These are phyloP conservation scores for Tenualosa thibaudeaui DNA, from an alignment of 2,797 vertebrate genomes.

Conservation along the genomic window DNA sequence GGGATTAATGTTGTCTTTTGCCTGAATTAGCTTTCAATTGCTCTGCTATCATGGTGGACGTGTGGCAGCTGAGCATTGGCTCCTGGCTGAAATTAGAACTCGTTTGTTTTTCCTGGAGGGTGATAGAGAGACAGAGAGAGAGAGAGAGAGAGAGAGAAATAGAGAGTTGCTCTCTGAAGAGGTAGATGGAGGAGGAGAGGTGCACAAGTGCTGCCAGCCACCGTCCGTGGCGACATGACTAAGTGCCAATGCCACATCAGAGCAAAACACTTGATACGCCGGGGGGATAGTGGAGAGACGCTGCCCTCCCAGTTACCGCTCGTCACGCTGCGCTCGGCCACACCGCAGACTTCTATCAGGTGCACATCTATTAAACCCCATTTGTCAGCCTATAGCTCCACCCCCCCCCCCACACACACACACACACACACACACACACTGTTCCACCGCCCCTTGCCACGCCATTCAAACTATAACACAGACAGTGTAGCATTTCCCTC, in stretches of 20 bases:
- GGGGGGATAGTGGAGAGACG: neutral
- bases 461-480: neutral
- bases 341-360: neutral
- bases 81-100: slow-evolving; percentile 57
- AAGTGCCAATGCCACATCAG: neutral
- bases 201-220: neutral
- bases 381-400: neutral
- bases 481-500: neutral
- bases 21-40: slow-evolving; percentile 76
- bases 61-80: slow-evolving; percentile 53
- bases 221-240: neutral
- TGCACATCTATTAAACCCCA: neutral
- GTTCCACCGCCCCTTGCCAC: too few species aligned
- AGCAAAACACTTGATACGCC: neutral
- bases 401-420: neutral
- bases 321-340: neutral
- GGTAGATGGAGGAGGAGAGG: neutral
- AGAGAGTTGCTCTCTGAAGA: slow-evolving; percentile 8
- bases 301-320: slow-evolving; percentile 4
- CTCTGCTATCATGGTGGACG: slow-evolving; percentile 59
- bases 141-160: too few species aligned
- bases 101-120: slow-evolving; percentile 53
- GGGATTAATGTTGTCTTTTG: slow-evolving; percentile 68
- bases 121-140: too few species aligned
- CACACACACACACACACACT: too few species aligned